A percentile compares a stretch with the other conserved stretches of the same genome.
Conservation (phyloP, 2,888 invertebrate genomes). For the Plebejus anna region DNA sequence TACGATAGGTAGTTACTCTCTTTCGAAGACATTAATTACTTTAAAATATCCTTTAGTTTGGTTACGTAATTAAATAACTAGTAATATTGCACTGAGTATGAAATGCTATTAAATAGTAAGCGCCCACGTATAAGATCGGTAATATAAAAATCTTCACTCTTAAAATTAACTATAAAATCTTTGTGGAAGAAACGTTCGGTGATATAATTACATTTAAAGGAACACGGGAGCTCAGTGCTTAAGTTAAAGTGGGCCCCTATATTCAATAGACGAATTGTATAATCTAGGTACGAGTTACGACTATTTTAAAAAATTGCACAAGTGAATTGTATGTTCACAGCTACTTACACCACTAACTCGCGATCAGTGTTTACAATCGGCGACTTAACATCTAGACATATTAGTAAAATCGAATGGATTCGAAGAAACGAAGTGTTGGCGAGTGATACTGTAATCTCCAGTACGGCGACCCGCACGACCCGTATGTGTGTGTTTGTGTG, state of each 20-base stretch:
- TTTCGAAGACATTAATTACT: conserved; percentile 73
- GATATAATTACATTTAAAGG: conserved; percentile 60
- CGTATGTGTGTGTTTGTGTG: conserved; percentile 43
- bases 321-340: conserved; percentile 78
- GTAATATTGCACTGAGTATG: conserved; percentile 82
- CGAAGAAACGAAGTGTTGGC: conserved; percentile 68
- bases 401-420: conserved; percentile 73
- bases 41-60: conserved; percentile 80
- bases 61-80: conserved; percentile 81
- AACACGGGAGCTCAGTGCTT: conserved; percentile 64
- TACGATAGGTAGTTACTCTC: conserved; percentile 78
- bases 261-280: conserved; percentile 76
- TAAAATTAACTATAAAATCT: conserved; percentile 76
- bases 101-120: conserved; percentile 80
- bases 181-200: conserved; percentile 74
- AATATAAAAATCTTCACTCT: conserved; percentile 69
- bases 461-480: conserved; percentile 40
- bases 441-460: conserved; percentile 79
- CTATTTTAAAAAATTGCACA: conserved; percentile 79
- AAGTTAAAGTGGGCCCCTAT: conserved; percentile 72
- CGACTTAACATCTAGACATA: conserved; percentile 68
- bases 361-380: conserved; percentile 56
- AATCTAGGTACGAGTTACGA: conserved; percentile 77
- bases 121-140: conserved; percentile 72
- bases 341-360: conserved; percentile 65